A percentile compares a stretch with the other conserved stretches of the same genome.
phyloP scores from a whole-genome alignment of 1,140 invertebrate genomes.

The Eupeodes corollae region DNA sequence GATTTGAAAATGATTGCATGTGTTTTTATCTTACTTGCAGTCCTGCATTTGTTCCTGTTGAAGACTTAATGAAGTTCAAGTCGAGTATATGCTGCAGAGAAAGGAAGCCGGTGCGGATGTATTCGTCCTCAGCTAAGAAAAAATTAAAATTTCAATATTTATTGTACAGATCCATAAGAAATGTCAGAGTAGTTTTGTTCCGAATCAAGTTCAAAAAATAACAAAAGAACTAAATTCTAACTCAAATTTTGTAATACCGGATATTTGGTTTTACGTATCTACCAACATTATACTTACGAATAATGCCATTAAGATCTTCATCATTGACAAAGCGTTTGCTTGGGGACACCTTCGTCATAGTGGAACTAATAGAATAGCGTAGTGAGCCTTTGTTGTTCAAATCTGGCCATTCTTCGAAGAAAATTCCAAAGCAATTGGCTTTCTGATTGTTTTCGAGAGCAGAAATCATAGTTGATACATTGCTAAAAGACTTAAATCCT shows the following conservation, averaged over 20 bases:
- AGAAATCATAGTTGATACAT: constrained; percentile 19
- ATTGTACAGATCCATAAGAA: background rate
- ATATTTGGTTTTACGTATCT: background rate
- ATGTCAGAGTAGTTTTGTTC: constrained; percentile 1
- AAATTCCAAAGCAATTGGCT: constrained; percentile 17
- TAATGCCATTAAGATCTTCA: constrained; percentile 21
- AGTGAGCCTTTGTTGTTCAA: constrained; percentile 3
- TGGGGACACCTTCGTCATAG: constrained; percentile 18
- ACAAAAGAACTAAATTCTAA: constrained; percentile 22
- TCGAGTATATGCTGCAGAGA: constrained; percentile 24
- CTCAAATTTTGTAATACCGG: background rate
- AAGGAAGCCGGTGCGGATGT: constrained; percentile 22
- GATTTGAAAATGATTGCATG: too few species aligned
- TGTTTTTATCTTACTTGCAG: too few species aligned
- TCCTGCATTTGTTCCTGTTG: background rate
- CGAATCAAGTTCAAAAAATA: background rate
- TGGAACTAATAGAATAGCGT: constrained; percentile 20
- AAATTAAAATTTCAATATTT: background rate
- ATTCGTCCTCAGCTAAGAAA: constrained; percentile 11
- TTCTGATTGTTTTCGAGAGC: constrained; percentile 22
- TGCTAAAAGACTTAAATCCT: constrained; percentile 19
- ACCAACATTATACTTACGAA: constrained; percentile 7
- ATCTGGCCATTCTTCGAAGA: constrained; percentile 16
- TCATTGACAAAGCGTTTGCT: constrained; percentile 28
- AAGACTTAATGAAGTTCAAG: constrained; percentile 19